phyloP scores from a whole-genome alignment of 2,888 invertebrate genomes.

The Lutraria lutraria region DNA sequence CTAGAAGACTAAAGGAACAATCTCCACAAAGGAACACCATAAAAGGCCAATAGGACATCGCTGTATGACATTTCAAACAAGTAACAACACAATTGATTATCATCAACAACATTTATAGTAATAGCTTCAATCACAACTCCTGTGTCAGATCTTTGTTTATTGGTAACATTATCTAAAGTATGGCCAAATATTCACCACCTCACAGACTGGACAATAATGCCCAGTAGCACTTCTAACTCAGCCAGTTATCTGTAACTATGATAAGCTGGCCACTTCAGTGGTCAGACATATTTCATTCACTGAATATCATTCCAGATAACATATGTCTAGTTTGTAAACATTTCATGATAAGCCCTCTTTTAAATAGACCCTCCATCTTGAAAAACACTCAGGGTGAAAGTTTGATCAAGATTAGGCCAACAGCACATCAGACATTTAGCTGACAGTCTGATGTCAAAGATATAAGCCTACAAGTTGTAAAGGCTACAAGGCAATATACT shows the following conservation, averaged over 20 bases:
- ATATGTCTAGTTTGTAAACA: slow-evolving; percentile 39
- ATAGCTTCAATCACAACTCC: slow-evolving; percentile 11
- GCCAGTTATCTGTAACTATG: background rate
- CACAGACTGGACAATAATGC: background rate
- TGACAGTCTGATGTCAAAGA: background rate
- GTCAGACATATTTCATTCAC: slow-evolving; percentile 40
- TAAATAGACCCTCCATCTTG: slow-evolving; percentile 5
- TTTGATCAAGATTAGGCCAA: slow-evolving; percentile 19
- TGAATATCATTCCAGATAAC: slow-evolving; percentile 33
- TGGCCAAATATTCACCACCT: slow-evolving; percentile 14
- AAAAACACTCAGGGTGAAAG: slow-evolving; percentile 13
- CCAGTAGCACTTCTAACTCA: slow-evolving; percentile 13
- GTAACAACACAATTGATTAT: no score
- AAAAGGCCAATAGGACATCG: no score
- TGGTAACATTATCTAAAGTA: background rate
- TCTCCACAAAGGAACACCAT: no score
- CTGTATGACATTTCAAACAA: no score
- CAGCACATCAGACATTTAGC: background rate
- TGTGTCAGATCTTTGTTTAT: slow-evolving; percentile 6
- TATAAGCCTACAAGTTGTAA: background rate
- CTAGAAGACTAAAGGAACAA: no score
- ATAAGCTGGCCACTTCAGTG: slow-evolving; percentile 21
- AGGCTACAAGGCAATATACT: background rate
- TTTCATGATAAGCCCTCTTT: slow-evolving; percentile 20
- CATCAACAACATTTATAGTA: background rate